Evolutionary conservation across 2,888 invertebrate species (phyloP).

Genomic region (Drosophila lutescens): DNA sequence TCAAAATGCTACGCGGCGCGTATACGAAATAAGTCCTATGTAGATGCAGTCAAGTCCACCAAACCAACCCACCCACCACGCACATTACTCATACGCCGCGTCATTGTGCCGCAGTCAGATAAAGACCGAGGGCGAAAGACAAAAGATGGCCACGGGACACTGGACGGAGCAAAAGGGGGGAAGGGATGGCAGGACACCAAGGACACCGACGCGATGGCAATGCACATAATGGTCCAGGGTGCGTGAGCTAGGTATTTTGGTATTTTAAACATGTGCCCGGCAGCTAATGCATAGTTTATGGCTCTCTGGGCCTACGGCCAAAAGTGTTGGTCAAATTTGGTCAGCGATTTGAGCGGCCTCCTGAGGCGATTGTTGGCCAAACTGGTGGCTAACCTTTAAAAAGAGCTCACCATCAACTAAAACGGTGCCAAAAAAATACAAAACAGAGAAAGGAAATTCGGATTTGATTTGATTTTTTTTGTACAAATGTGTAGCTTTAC

Average conservation of each 20-base stretch:
- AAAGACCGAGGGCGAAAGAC: constrained; percentile 70
- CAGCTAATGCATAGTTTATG: constrained; percentile 78
- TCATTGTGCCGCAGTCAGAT: constrained; percentile 73
- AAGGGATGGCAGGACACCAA: constrained; percentile 34
- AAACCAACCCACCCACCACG: constrained; percentile 26
- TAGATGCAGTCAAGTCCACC: constrained; percentile 53
- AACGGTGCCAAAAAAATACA: background rate
- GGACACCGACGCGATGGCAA: constrained; percentile 27
- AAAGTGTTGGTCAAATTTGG: constrained; percentile 71
- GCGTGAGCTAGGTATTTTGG: constrained; percentile 64
- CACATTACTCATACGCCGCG: constrained; percentile 78
- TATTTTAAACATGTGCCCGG: constrained; percentile 71
- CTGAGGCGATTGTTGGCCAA: constrained; percentile 2
- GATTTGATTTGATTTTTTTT: too few species aligned
- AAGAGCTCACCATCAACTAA: constrained; percentile 5
- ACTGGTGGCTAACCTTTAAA: constrained; percentile 6
- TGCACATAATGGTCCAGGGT: constrained; percentile 60
- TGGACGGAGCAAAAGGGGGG: background rate
- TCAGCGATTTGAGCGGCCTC: constrained; percentile 30
- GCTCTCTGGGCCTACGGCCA: constrained; percentile 59
- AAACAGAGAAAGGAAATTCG: background rate
- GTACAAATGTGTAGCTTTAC: too few species aligned
- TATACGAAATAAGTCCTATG: constrained; percentile 76
- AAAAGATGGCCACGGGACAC: constrained; percentile 17
- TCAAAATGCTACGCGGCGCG: constrained; percentile 77